Evolutionary conservation across 2,797 vertebrate species (phyloP).

Genomic region (Bufotes viridis): DNA sequence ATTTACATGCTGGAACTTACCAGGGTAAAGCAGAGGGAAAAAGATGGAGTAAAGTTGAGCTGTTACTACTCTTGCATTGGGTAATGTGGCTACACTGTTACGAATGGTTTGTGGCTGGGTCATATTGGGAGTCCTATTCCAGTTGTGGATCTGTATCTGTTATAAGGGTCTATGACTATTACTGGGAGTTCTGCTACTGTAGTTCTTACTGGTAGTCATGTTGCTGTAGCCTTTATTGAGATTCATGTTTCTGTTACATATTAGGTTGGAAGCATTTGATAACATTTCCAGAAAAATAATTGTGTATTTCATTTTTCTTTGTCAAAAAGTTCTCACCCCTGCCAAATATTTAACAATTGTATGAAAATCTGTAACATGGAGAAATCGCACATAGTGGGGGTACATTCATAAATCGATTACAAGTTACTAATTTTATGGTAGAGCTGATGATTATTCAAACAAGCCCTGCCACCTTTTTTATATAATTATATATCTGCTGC

Average conservation of each 20-base stretch:
- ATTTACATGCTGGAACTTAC: too few species aligned
- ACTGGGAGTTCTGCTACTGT: too few species aligned
- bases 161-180: too few species aligned
- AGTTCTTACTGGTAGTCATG: too few species aligned
- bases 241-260: neutral
- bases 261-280: neutral
- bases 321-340: neutral
- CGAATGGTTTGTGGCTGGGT: too few species aligned
- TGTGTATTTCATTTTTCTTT: neutral
- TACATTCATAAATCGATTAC: neutral
- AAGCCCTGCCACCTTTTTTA: neutral
- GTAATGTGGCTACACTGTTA: too few species aligned
- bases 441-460: neutral
- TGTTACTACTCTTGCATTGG: too few species aligned
- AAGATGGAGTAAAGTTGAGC: too few species aligned
- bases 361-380: neutral
- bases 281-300: neutral
- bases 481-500: conserved; percentile 8
- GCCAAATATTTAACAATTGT: neutral
- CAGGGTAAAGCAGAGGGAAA: too few species aligned
- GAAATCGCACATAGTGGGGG: neutral
- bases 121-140: too few species aligned
- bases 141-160: too few species aligned
- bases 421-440: neutral
- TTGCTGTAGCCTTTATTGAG: too few species aligned